Percentiles rank a stretch among this genome's conserved stretches.
phyloP scores from a whole-genome alignment of 2,113 vertebrate genomes.

The Trichechus manatus region DNA sequence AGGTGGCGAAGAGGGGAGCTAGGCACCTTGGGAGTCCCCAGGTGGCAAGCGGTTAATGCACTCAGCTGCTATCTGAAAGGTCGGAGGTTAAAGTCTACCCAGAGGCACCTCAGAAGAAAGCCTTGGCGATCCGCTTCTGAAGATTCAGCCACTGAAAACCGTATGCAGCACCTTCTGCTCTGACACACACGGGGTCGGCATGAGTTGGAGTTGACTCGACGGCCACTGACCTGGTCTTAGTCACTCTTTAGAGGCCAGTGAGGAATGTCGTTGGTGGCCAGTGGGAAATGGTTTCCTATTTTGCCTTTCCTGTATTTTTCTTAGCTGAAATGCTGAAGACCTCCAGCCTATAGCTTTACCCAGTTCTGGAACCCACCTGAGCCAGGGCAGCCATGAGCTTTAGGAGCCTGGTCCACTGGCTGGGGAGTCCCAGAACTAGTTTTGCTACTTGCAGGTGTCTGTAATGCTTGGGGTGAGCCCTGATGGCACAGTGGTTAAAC shows the following conservation, averaged over 20 bases:
- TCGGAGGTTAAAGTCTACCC: no score
- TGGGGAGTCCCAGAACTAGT: background rate
- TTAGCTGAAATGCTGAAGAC: background rate
- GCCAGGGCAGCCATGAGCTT: background rate
- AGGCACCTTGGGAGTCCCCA: no score
- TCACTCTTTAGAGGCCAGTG: background rate
- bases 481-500: no score
- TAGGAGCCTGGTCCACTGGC: background rate
- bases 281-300: background rate
- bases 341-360: background rate
- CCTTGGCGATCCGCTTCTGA: no score
- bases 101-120: no score
- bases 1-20: background rate
- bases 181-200: no score
- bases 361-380: background rate
- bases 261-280: background rate
- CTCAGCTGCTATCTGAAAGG: no score
- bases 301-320: background rate
- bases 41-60: no score
- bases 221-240: no score
- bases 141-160: no score
- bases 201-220: no score
- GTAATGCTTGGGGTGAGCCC: background rate
- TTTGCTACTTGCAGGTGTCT: background rate
- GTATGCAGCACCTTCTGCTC: no score